Evolutionary conservation across 2,797 vertebrate species (phyloP).

Genomic region (Sebastes trivittatus): DNA sequence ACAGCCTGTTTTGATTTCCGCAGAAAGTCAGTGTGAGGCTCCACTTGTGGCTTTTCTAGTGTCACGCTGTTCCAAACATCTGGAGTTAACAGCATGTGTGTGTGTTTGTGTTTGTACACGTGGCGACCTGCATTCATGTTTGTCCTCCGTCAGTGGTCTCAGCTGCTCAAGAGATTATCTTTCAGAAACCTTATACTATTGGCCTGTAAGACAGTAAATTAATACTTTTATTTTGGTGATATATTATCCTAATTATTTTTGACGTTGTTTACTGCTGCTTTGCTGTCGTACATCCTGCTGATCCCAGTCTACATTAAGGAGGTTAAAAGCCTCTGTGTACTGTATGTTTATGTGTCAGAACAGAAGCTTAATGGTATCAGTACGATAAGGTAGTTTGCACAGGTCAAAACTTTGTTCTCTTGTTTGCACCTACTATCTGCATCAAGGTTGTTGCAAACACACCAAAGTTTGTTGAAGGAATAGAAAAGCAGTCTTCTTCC

Average conservation of each 20-base stretch:
- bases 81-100: slow-evolving; percentile 30
- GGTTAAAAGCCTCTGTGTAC: background rate
- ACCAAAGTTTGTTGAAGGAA: background rate
- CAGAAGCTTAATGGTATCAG: background rate
- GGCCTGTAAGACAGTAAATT: background rate
- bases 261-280: background rate
- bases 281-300: background rate
- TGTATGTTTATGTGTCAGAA: slow-evolving; percentile 25
- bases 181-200: slow-evolving; percentile 18
- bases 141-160: slow-evolving; percentile 25
- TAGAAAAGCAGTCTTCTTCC: background rate
- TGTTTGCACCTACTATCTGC: slow-evolving; percentile 1
- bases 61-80: slow-evolving; percentile 53
- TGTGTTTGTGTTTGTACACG: slow-evolving; percentile 3
- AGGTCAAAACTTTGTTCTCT: slow-evolving; percentile 5
- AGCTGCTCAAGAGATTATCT: slow-evolving; percentile 32
- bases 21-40: slow-evolving; percentile 8
- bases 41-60: slow-evolving; percentile 2
- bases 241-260: background rate
- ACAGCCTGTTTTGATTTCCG: slow-evolving; percentile 48
- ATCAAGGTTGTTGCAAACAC: background rate
- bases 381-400: slow-evolving; percentile 35
- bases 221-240: background rate
- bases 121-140: background rate
- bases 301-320: background rate